Percentiles rank a stretch among this genome's conserved stretches.
phyloP scores from a whole-genome alignment of 2,888 invertebrate genomes.

The Lymantria monacha region DNA sequence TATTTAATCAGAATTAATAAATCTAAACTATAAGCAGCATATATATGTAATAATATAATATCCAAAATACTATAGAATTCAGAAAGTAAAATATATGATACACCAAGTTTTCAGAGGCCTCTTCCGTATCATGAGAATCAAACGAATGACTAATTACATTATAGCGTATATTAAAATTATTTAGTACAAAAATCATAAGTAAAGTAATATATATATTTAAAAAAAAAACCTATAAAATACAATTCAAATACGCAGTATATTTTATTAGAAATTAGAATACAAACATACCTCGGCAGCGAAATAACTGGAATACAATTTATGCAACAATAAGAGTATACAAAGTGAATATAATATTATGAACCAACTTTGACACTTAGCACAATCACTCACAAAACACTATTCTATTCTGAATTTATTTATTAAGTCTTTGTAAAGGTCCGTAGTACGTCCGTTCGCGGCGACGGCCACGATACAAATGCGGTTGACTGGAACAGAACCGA shows the following conservation, averaged over 20 bases:
- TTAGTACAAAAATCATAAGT: too few species aligned
- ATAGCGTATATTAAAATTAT: too few species aligned
- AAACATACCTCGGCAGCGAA: slow-evolving; percentile 41
- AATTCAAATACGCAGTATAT: too few species aligned
- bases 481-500: slow-evolving; percentile 72
- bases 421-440: slow-evolving; percentile 26
- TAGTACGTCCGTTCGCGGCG: slow-evolving; percentile 50
- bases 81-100: slow-evolving; percentile 11
- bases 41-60: not conserved
- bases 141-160: too few species aligned
- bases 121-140: too few species aligned
- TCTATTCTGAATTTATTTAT: slow-evolving; percentile 37
- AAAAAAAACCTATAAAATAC: too few species aligned
- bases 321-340: slow-evolving; percentile 18
- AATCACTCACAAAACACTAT: slow-evolving; percentile 46
- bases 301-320: slow-evolving; percentile 22
- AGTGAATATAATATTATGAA: slow-evolving; percentile 26
- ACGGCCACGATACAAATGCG: slow-evolving; percentile 70
- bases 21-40: not conserved
- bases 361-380: slow-evolving; percentile 44
- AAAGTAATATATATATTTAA: too few species aligned
- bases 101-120: too few species aligned
- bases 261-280: too few species aligned
- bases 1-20: not conserved
- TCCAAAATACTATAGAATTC: not conserved